A percentile compares a stretch with the other conserved stretches of the same genome.
Evolutionary conservation across 37 sponge, comb jelly and placozoan species (phyloP).

Genomic region (Axinella damicornis): DNA sequence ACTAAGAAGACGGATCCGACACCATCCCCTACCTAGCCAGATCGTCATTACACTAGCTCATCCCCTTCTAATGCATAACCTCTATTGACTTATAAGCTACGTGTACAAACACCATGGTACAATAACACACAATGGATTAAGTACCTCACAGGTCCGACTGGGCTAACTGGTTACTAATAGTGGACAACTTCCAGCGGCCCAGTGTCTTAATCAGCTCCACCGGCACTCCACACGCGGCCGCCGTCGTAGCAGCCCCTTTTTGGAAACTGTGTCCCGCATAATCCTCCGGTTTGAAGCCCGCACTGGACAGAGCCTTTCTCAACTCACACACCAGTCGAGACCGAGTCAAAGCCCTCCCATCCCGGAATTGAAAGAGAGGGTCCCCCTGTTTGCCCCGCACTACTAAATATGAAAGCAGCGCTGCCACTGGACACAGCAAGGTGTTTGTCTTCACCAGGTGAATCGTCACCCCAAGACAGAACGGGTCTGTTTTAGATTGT

Average conservation of each 20-base stretch:
- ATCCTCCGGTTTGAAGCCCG: background rate
- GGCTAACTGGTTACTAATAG: too few species aligned
- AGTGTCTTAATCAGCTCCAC: conserved; percentile 11
- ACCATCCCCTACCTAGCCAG: too few species aligned
- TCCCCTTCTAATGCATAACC: too few species aligned
- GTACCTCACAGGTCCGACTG: too few species aligned
- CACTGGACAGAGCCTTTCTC: background rate
- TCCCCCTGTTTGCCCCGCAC: conserved; percentile 17
- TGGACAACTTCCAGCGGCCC: conserved; percentile 11
- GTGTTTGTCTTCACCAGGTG: conserved; percentile 9
- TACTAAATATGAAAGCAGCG: conserved; percentile 27
- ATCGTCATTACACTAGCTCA: too few species aligned
- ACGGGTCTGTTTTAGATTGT: conserved; percentile 30
- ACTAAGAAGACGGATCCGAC: too few species aligned
- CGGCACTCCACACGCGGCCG: background rate
- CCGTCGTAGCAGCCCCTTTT: conserved; percentile 32
- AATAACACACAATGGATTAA: too few species aligned
- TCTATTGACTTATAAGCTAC: too few species aligned
- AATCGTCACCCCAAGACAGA: conserved; percentile 16
- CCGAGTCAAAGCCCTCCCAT: conserved; percentile 21
- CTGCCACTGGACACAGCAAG: conserved; percentile 38
- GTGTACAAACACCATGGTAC: too few species aligned
- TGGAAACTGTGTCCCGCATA: conserved; percentile 30
- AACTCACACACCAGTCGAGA: background rate
- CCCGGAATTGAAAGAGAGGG: conserved; percentile 32